Base-by-base conservation (phyloP, 2,888 invertebrate genomes). In the Pecten maximus region DNA sequence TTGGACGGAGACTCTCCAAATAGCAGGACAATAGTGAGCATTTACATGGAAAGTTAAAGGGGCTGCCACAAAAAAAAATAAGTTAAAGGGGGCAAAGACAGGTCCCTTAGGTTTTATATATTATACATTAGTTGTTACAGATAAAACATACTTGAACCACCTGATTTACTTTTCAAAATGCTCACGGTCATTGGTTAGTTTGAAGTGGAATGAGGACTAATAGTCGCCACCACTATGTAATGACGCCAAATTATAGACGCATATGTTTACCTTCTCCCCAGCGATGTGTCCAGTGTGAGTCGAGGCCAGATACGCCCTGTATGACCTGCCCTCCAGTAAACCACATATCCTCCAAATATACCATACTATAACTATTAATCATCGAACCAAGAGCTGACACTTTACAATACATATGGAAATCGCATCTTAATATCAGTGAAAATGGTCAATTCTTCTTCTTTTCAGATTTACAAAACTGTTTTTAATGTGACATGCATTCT, bases 401-500 rank as follows among this genome's bases (percentile, higher is more conserved):
- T 23, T 35, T 35, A 74, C 28, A 74, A 74, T 6, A 74, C 35
- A 16, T 74, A 74, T 74, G 74, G 74, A 74, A 74, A 74, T 74
- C 74, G 3, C 23, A 54, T 54, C 23, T 23, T 23, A 54, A 54
- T 19, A 54, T 54, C 23, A 74, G 15, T 35, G 23, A 74, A 74
- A 74, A 74, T 74, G 35, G 12, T 74, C 74, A 35, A 74, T 74
- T 74, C 74, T 74, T 74, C 50, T 54, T 19, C 50, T 23, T 74
- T 35, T 74, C 74, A 28, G 2, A 1, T 10, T 35, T 28, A 74
- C 74, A 74, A 74, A 74, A 74, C 74, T 28, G 74, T 74, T 74
- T 74, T 74, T 74, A 74, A 74, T 74, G 74, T 74, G 74, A 74
- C 74, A 74, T 28, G 28, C 23, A 74, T 74, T 35, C 74, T 74